These are phyloP conservation scores for Pogonomyrmex californicus DNA, from an alignment of 1,140 invertebrate genomes.

Conservation along the genomic window DNA sequence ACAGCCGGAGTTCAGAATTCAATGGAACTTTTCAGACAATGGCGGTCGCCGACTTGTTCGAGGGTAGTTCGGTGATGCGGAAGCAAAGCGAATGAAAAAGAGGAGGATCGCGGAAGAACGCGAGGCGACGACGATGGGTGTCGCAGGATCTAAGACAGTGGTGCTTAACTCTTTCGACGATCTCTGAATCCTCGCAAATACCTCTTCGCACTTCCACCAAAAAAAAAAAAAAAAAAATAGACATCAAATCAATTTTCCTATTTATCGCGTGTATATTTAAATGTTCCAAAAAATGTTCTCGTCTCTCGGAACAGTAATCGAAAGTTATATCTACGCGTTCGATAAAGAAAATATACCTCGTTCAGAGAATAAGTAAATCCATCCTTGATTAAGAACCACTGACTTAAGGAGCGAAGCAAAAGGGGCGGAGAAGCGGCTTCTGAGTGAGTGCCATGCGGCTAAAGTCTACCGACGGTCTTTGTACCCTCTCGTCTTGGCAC, in stretches of 20 bases:
- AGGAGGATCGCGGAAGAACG: constrained; percentile 14
- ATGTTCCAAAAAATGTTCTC: neutral
- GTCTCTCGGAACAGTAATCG: too few relatives aligned
- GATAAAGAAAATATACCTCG: neutral
- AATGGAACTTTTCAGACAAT: constrained; percentile 82
- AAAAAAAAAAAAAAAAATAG: neutral
- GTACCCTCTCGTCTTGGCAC: constrained; percentile 52
- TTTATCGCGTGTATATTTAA: neutral
- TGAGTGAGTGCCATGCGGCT: constrained; percentile 57
- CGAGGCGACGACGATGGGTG: constrained; percentile 7
- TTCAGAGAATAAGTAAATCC: too few relatives aligned
- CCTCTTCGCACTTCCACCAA: neutral
- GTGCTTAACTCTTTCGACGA: constrained; percentile 23
- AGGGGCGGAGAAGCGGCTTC: neutral
- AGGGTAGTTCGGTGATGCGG: constrained; percentile 65
- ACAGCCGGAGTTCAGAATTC: constrained; percentile 73
- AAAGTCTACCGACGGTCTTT: constrained; percentile 68
- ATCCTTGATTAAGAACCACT: constrained; percentile 40
- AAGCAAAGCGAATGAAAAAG: constrained; percentile 42
- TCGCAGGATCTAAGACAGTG: constrained; percentile 38
- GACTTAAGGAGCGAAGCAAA: constrained; percentile 18
- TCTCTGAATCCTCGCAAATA: neutral
- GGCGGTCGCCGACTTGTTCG: constrained; percentile 64
- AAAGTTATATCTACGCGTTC: neutral
- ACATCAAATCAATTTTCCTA: neutral